A percentile compares a stretch with the other conserved stretches of the same genome.
These are phyloP conservation scores for Delia radicum DNA, from an alignment of 1,140 invertebrate genomes.

Conservation along the genomic window DNA sequence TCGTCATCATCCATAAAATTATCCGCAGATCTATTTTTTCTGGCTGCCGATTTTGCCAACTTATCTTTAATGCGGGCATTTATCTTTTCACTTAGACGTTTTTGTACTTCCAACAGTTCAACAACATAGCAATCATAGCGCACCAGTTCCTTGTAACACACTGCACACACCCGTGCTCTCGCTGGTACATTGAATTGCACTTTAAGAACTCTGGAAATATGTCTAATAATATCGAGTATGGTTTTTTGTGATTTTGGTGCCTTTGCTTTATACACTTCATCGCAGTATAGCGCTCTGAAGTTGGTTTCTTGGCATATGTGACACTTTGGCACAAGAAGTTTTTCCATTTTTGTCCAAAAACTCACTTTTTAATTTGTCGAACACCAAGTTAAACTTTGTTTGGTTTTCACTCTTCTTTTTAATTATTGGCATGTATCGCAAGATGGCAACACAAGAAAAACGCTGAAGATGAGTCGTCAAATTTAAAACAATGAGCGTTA, in stretches of 20 bases:
- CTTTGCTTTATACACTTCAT: slow-evolving; percentile 9
- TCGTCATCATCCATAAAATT: neutral
- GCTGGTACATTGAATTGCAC: neutral
- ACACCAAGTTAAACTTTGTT: neutral
- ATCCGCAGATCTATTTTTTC: no score
- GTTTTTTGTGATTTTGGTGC: neutral
- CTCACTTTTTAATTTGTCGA: neutral
- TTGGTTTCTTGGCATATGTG: neutral
- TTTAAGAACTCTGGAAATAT: slow-evolving; percentile 10
- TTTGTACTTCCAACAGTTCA: neutral
- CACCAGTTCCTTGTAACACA: neutral
- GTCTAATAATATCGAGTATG: neutral
- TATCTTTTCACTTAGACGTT: neutral
- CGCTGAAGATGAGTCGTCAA: no score
- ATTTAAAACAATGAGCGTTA: no score
- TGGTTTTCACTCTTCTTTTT: neutral
- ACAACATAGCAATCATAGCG: slow-evolving; percentile 9
- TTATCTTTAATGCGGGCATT: neutral
- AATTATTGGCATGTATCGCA: neutral
- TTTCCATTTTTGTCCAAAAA: neutral
- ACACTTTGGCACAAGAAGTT: neutral
- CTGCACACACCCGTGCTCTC: neutral
- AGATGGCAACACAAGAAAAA: no score
- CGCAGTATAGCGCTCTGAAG: neutral
- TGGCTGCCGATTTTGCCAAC: neutral